Conservation (phyloP, 2,888 invertebrate genomes). For the Entomobrya multifasciata region DNA sequence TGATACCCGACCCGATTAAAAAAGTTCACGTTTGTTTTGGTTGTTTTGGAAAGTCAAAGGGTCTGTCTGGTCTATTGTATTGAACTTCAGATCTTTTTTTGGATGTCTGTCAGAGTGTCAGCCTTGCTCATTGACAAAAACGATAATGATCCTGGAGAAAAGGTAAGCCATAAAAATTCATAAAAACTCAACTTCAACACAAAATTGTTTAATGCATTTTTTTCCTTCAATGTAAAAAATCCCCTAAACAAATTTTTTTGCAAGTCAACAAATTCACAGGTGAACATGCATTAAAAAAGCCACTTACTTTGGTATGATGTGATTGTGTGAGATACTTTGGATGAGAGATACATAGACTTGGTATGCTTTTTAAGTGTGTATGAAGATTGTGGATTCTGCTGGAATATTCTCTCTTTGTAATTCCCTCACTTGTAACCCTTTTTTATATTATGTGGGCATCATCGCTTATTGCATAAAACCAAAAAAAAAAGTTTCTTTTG, state of each 20-base stretch:
- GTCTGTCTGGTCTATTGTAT: background rate
- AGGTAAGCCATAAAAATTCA: background rate
- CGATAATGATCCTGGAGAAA: background rate
- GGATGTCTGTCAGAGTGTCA: background rate
- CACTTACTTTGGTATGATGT: background rate
- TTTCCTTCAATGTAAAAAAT: too few species aligned
- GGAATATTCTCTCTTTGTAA: slow-evolving; percentile 64
- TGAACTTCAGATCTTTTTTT: too few species aligned
- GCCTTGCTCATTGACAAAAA: too few species aligned
- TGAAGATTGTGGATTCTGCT: slow-evolving; percentile 42
- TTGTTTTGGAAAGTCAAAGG: background rate
- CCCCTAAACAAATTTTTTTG: background rate
- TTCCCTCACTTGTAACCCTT: slow-evolving; percentile 40
- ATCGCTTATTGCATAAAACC: background rate
- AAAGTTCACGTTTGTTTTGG: background rate
- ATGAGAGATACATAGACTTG: background rate
- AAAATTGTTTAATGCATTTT: background rate
- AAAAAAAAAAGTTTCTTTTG: background rate
- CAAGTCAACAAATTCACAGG: background rate
- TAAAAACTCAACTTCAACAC: background rate
- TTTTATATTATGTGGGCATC: background rate
- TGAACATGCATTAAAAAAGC: background rate
- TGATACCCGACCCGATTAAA: slow-evolving; percentile 1
- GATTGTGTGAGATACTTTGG: background rate
- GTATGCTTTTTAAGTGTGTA: too few species aligned